A percentile compares a stretch with the other conserved stretches of the same genome.
Evolutionary conservation across 2,113 vertebrate genomes (phyloP).

Genomic region (Nothoprocta pentlandii): DNA sequence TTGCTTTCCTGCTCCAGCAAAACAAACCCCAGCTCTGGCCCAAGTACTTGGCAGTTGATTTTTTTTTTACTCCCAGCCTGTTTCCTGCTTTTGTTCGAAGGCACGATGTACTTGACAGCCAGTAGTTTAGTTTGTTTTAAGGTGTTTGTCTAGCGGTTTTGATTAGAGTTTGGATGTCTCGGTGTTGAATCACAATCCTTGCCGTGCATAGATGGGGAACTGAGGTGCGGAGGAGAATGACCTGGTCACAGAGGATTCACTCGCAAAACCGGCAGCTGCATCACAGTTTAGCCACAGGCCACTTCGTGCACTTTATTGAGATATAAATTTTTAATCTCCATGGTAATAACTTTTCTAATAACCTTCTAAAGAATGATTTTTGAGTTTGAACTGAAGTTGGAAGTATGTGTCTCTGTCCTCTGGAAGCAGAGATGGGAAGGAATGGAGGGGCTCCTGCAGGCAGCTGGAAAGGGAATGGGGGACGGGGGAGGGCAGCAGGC

Average conservation of each 20-base stretch:
- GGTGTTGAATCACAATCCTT: neutral
- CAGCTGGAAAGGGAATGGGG: accelerated
- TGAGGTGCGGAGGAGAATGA: neutral
- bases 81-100: neutral
- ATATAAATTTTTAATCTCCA: neutral
- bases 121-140: neutral
- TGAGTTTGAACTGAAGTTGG: neutral
- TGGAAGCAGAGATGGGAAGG: neutral
- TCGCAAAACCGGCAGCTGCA: neutral
- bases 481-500: neutral
- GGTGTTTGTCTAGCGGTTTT: neutral
- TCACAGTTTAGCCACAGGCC: neutral
- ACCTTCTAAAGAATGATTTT: neutral
- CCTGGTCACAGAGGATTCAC: neutral
- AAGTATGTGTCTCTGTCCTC: neutral
- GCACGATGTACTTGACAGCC: neutral
- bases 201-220: neutral
- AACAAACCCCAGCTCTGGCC: neutral
- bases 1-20: neutral
- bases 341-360: neutral
- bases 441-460: neutral
- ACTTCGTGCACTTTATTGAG: neutral
- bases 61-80: neutral
- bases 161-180: neutral
- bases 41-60: neutral